These are phyloP conservation scores for Drosophila nigromelanica DNA, from an alignment of 1,140 invertebrate genomes.

Conservation along the genomic window DNA sequence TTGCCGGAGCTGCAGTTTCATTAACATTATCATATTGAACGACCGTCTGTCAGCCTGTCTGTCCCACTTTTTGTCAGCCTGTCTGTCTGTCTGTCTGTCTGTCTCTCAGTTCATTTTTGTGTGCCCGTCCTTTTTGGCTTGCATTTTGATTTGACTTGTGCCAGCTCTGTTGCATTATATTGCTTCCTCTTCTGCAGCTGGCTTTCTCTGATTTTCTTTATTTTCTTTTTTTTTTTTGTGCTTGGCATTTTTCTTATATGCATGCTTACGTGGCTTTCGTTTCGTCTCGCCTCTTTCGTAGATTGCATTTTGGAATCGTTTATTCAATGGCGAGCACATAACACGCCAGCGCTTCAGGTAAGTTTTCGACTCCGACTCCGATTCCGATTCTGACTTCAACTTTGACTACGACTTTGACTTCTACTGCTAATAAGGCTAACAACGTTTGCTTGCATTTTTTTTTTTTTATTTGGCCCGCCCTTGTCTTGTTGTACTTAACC, in stretches of 20 bases:
- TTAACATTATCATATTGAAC: constrained; percentile 73
- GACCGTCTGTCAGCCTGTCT: constrained; percentile 14
- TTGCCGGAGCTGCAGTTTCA: constrained; percentile 59
- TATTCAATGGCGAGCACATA: constrained; percentile 80
- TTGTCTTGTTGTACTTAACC: constrained; percentile 69
- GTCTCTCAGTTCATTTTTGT: constrained; percentile 9
- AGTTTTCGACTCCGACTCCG: constrained; percentile 31
- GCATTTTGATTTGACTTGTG: constrained; percentile 73
- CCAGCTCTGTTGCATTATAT: constrained; percentile 13
- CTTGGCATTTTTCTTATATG: constrained; percentile 41
- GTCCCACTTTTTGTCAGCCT: constrained; percentile 5
- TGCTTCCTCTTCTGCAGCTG: neutral
- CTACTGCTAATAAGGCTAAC: constrained; percentile 62
- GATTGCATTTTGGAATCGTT: constrained; percentile 83
- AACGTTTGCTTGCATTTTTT: constrained; percentile 40
- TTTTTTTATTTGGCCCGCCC: constrained; percentile 48
- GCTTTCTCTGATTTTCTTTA: neutral
- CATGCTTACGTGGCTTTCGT: constrained; percentile 40
- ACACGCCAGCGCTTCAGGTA: constrained; percentile 78
- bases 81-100: neutral
- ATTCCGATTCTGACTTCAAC: neutral
- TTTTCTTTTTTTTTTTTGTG: neutral
- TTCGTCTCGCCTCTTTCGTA: constrained; percentile 63
- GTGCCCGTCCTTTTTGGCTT: constrained; percentile 20
- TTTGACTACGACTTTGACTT: constrained; percentile 7